phyloP scores from a whole-genome alignment of 1,140 invertebrate species.

The Zaprionus africanus region DNA sequence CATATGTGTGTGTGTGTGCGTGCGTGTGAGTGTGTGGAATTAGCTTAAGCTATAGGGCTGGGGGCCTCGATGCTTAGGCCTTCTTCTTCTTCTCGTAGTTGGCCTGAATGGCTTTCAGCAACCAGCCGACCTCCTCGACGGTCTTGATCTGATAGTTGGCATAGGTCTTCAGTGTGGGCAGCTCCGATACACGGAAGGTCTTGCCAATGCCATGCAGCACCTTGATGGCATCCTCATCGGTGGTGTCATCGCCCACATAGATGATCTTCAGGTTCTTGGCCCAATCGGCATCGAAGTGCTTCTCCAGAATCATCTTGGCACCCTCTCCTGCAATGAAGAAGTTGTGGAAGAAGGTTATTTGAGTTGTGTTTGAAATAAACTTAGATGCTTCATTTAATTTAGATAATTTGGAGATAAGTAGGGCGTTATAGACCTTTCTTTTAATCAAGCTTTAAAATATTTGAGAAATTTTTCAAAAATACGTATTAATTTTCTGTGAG shows the following conservation, averaged over 20 bases:
- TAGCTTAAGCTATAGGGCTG: slow-evolving; percentile 69
- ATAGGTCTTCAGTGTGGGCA: slow-evolving; percentile 92
- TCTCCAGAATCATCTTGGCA: slow-evolving; percentile 94
- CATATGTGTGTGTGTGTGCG: slow-evolving; percentile 42
- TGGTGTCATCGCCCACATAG: slow-evolving; percentile 94
- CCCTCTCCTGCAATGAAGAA: slow-evolving; percentile 87
- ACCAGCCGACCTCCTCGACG: slow-evolving; percentile 93
- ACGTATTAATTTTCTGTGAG: too few species aligned
- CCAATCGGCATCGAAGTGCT: slow-evolving; percentile 95
- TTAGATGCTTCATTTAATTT: too few species aligned
- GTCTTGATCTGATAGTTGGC: slow-evolving; percentile 93
- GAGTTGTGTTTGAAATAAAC: not conserved
- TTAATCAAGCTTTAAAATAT: too few species aligned
- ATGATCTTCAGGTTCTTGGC: slow-evolving; percentile 94
- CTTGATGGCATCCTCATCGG: slow-evolving; percentile 96
- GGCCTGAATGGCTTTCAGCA: slow-evolving; percentile 93
- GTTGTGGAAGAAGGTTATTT: not conserved
- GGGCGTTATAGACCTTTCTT: too few species aligned
- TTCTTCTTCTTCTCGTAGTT: slow-evolving; percentile 83
- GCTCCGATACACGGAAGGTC: slow-evolving; percentile 94
- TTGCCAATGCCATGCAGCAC: slow-evolving; percentile 95
- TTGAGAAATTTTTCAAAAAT: too few species aligned
- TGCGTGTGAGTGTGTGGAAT: slow-evolving; percentile 60
- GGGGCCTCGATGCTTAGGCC: slow-evolving; percentile 49
- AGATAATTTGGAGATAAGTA: too few species aligned